Conservation (phyloP, 2,888 invertebrate species). For the Tipula unca region DNA sequence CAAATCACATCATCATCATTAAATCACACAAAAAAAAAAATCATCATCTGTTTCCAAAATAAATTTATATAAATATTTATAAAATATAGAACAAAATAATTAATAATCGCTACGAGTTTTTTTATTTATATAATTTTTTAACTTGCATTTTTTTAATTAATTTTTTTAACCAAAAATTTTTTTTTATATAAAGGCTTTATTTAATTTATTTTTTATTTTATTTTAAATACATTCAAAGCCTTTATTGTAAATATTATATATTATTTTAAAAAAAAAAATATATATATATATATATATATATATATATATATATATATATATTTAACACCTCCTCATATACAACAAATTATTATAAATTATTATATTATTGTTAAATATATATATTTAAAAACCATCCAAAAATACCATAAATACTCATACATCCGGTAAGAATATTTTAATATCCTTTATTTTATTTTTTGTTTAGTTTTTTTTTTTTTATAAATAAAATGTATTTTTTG, state of each 20-base stretch:
- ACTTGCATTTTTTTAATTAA: neutral
- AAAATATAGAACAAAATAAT: slow-evolving; percentile 16
- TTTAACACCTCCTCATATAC: neutral
- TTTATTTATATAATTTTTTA: neutral
- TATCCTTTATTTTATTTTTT: slow-evolving; percentile 21
- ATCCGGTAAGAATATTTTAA: slow-evolving; percentile 32
- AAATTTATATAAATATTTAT: neutral
- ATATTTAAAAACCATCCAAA: slow-evolving; percentile 19
- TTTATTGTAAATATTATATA: neutral
- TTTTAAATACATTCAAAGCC: neutral
- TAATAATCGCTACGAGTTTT: neutral
- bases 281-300: neutral
- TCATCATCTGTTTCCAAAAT: neutral
- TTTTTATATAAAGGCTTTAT: neutral
- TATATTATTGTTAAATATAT: neutral
- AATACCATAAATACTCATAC: slow-evolving; percentile 26
- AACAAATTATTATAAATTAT: neutral
- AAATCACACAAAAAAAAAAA: neutral
- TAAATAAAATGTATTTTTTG: neutral
- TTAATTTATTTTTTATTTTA: neutral
- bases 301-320: neutral
- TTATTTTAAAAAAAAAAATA: neutral
- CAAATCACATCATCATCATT: neutral
- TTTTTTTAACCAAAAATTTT: neutral
- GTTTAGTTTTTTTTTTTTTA: slow-evolving; percentile 17